These are phyloP conservation scores for Zaprionus gabonicus DNA, from an alignment of 1,140 invertebrate species.

Conservation along the genomic window DNA sequence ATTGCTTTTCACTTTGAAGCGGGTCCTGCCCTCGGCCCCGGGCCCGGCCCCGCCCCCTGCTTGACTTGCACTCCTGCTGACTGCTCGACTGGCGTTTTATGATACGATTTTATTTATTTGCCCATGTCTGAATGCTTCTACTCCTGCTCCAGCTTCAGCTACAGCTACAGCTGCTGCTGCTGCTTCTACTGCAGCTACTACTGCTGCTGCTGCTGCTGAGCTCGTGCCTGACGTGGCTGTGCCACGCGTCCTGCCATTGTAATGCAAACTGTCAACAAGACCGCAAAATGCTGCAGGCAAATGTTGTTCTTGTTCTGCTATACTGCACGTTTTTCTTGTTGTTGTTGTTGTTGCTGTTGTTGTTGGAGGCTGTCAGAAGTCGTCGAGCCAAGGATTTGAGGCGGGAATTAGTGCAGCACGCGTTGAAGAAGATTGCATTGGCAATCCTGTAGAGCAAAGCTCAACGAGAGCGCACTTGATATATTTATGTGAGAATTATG, in stretches of 20 bases:
- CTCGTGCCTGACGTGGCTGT: conserved; percentile 15
- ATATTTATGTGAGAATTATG: neutral
- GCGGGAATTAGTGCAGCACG: conserved; percentile 60
- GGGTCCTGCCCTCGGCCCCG: conserved; percentile 7
- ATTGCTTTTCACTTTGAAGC: conserved; percentile 75
- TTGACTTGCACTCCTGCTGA: conserved; percentile 10
- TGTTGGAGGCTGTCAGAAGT: conserved; percentile 47
- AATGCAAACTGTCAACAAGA: conserved; percentile 79
- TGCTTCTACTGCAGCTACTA: neutral
- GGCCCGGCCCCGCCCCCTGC: neutral
- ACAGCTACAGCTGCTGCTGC: neutral
- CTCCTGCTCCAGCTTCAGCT: neutral
- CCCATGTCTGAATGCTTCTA: conserved; percentile 43
- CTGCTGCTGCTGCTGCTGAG: neutral
- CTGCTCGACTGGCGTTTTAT: conserved; percentile 62
- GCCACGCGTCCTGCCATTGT: conserved; percentile 71
- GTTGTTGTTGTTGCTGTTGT: conserved; percentile 31
- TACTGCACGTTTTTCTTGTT: conserved; percentile 30
- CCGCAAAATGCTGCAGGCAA: conserved; percentile 60
- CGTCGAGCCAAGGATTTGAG: conserved; percentile 47
- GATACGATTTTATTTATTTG: conserved; percentile 80
- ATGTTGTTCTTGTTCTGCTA: conserved; percentile 50
- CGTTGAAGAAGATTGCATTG: conserved; percentile 57
- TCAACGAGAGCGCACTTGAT: conserved; percentile 15
- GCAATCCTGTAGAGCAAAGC: conserved; percentile 28